Percentiles rank a stretch among this genome's conserved stretches.
phyloP scores from a whole-genome alignment of 2,113 vertebrate species.

The Heloderma charlesbogerti region DNA sequence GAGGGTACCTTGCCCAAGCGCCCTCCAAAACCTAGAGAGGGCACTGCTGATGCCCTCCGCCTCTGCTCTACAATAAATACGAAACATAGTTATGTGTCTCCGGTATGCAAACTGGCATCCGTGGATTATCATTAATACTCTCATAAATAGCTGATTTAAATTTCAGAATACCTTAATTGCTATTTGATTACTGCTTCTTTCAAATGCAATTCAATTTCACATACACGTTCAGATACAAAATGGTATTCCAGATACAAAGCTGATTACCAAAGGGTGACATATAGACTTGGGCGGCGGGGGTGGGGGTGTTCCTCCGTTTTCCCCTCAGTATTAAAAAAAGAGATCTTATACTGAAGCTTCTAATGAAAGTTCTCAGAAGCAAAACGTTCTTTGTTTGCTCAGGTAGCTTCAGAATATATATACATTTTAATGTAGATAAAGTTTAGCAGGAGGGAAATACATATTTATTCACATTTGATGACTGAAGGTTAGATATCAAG shows the following conservation, averaged over 20 bases:
- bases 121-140: conserved; percentile 63
- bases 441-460: conserved; percentile 56
- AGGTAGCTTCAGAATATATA: conserved; percentile 55
- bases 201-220: conserved; percentile 67
- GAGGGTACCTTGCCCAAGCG: no score
- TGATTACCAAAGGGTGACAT: conserved; percentile 54
- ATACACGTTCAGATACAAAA: conserved; percentile 37
- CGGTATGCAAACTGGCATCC: conserved; percentile 48
- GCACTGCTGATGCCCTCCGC: not conserved
- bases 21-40: no score
- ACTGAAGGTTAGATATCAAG: conserved; percentile 65
- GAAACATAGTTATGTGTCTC: conserved; percentile 1
- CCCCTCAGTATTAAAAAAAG: conserved; percentile 16
- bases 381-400: conserved; percentile 56
- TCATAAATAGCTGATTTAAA: conserved; percentile 69
- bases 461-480: conserved; percentile 61
- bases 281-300: conserved; percentile 22
- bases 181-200: conserved; percentile 57
- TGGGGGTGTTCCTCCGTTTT: not conserved
- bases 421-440: conserved; percentile 33
- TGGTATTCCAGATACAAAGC: conserved; percentile 61
- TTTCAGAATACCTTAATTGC: conserved; percentile 64
- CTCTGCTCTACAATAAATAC: not conserved
- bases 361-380: conserved; percentile 67
- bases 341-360: conserved; percentile 54